phyloP scores from a whole-genome alignment of 2,113 vertebrate genomes.

The Macquaria ambigua region DNA sequence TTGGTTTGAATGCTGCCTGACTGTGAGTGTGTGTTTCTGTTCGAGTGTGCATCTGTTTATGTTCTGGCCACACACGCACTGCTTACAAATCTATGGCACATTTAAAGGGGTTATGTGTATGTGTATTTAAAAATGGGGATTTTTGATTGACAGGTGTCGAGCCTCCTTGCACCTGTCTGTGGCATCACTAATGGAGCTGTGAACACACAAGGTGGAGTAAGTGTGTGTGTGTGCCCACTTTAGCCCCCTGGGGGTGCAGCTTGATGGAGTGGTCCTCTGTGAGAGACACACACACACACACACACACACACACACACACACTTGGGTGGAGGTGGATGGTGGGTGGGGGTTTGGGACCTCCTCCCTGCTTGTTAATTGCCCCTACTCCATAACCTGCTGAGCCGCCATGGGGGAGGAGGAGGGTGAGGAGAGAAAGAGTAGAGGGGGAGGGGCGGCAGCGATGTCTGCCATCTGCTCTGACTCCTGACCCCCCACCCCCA shows the following conservation, averaged over 20 bases:
- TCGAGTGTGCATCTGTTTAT: neutral
- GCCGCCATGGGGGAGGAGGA: conserved; percentile 52
- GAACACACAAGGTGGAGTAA: conserved; percentile 28
- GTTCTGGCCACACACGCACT: neutral
- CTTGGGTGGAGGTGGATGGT: conserved; percentile 19
- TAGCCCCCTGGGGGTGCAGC: conserved; percentile 4
- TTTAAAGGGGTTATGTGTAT: neutral
- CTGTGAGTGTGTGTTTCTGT: neutral
- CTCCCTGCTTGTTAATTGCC: conserved; percentile 75
- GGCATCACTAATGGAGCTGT: conserved; percentile 66
- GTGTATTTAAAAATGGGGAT: neutral
- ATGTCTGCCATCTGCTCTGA: conserved; percentile 89
- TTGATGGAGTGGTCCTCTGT: conserved; percentile 75
- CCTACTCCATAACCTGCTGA: conserved; percentile 73
- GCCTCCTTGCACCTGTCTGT: conserved; percentile 54
- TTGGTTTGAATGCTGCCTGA: neutral
- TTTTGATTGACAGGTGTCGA: conserved; percentile 69
- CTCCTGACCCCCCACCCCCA: conserved; percentile 81
- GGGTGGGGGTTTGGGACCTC: conserved; percentile 6
- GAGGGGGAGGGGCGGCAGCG: conserved; percentile 51
- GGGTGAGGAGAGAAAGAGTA: conserved; percentile 41
- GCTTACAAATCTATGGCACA: neutral
- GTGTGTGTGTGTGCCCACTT: conserved; percentile 35
- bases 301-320: conserved; percentile 54
- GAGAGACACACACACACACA: conserved; percentile 56